These are phyloP conservation scores for Sarcophaga bullata DNA, from an alignment of 1,140 invertebrate species.

Conservation along the genomic window DNA sequence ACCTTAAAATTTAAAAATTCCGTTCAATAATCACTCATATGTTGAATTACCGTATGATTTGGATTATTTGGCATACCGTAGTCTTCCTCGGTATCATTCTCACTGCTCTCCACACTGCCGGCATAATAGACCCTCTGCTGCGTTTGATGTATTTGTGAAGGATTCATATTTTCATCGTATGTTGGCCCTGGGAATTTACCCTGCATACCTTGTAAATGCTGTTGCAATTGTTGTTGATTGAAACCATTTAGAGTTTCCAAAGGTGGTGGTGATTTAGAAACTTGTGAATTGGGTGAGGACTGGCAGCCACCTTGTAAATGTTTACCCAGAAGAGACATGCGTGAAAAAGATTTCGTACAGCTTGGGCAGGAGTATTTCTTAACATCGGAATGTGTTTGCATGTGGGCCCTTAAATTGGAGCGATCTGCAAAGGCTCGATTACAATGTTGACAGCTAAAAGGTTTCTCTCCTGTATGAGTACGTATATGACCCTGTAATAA, in stretches of 20 bases:
- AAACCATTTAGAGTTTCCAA: conserved; percentile 46
- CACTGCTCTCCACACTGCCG: conserved; percentile 56
- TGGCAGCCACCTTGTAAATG: conserved; percentile 90
- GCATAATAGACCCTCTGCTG: conserved; percentile 52
- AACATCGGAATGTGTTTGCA: conserved; percentile 97
- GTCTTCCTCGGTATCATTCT: conserved; percentile 56
- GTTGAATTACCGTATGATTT: conserved; percentile 37
- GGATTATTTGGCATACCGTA: conserved; percentile 9
- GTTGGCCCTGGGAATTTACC: not conserved
- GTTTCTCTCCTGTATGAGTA: conserved; percentile 96
- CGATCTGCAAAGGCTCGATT: conserved; percentile 95
- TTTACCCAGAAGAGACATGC: conserved; percentile 94
- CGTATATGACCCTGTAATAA: conserved; percentile 93
- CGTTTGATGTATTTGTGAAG: conserved; percentile 28
- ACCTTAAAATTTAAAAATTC: not conserved
- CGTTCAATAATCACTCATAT: conserved; percentile 43
- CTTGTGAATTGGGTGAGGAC: conserved; percentile 43
- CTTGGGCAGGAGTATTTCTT: conserved; percentile 95
- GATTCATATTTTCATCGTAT: conserved; percentile 49
- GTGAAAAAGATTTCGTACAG: conserved; percentile 95
- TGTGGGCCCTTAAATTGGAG: conserved; percentile 94
- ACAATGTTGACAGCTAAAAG: conserved; percentile 95
- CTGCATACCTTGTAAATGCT: conserved; percentile 51
- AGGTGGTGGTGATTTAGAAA: conserved; percentile 8
- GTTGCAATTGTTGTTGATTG: conserved; percentile 56